Base-by-base conservation (phyloP, 2,888 invertebrate species). In the Agonopterix heracliana region DNA sequence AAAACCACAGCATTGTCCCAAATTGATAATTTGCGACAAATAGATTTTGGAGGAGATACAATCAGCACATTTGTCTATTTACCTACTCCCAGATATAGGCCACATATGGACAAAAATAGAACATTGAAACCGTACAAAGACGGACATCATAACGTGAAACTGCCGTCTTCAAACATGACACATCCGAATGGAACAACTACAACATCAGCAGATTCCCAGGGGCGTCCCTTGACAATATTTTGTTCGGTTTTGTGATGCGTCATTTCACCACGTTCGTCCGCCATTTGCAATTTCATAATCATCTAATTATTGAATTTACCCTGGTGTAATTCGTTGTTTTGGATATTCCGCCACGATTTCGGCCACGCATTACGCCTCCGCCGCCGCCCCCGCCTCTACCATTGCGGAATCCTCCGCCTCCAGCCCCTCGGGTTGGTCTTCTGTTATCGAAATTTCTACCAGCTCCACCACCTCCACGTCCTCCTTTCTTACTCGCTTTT, bases 401-500 rank as follows among this genome's bases (percentile, higher is more conserved):
- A 63, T 90, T 91, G 60, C 90, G 85, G 63, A 85, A 81, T 56
- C 81, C 67, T 50, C 64, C 67, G 65, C 81, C 85, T 47, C 82
- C 74, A 46, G 78, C 71, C 47, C 80, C 80, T 57, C 89, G 84
- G 54, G 89, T 81, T 52, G 81, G 68, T 66, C 79, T 81, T 74
- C 68, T 74, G 54, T 69, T 63, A 61, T 82, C 82, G 67, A 87
- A 87, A 63, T 87, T 86, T 63, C 87, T 83, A 75, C 84, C 90
- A 67, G 81, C 90, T 64, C 85, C 88, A 41, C 90, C 85, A 36
- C 91, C 88, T 59, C 92, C 90, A 57, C 93, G 89, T 55, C 92
- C 91, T 55, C 92, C 91, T 54, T 90, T 90, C 85, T 93, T 95
- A 65, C 91, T 94, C 71, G 93, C 93, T 89, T 96, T 98, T 68